Percentiles rank a stretch among this genome's conserved stretches.
Evolutionary conservation across 2,888 invertebrate genomes (phyloP).

Genomic region (Ochropacha duplaris): DNA sequence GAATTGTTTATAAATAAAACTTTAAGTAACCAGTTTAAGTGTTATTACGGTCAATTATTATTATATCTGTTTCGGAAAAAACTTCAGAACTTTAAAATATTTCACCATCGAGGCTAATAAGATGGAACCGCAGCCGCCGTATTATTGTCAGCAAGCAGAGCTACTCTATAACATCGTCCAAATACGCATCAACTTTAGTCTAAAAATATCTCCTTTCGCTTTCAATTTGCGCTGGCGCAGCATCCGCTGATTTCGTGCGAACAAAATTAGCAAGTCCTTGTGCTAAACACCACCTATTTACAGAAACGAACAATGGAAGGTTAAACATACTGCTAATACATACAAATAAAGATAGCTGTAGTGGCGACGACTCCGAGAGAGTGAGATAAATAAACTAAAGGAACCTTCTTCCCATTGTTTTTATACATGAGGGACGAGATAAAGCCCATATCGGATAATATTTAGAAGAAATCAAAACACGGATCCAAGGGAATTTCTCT

Average conservation of each 20-base stretch:
- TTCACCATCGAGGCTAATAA: slow-evolving; percentile 5
- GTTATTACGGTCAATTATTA: not conserved
- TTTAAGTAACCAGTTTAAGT: slow-evolving; percentile 4
- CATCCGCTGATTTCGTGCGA: slow-evolving; percentile 63
- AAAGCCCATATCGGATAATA: not conserved
- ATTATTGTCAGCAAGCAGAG: slow-evolving; percentile 51
- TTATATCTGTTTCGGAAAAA: not conserved
- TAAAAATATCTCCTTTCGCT: slow-evolving; percentile 64
- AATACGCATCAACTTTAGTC: slow-evolving; percentile 49
- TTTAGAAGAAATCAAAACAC: not conserved
- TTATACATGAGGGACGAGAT: slow-evolving; percentile 1
- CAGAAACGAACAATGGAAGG: slow-evolving; percentile 75
- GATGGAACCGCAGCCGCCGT: slow-evolving; percentile 25
- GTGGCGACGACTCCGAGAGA: slow-evolving; percentile 18
- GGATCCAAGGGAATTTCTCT: not conserved
- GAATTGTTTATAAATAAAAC: slow-evolving; percentile 40
- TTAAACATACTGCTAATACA: slow-evolving; percentile 57
- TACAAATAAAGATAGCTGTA: slow-evolving; percentile 56
- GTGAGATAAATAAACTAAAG: slow-evolving; percentile 8
- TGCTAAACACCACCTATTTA: slow-evolving; percentile 71
- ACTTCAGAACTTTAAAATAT: not conserved
- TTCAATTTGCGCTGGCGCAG: slow-evolving; percentile 56
- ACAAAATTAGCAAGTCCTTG: slow-evolving; percentile 71
- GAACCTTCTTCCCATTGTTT: slow-evolving; percentile 6
- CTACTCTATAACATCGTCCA: slow-evolving; percentile 22